Percentiles rank a stretch among this genome's conserved stretches.
Evolutionary conservation across 2,113 vertebrate genomes (phyloP).

Genomic region (Cygnus buccinator): DNA sequence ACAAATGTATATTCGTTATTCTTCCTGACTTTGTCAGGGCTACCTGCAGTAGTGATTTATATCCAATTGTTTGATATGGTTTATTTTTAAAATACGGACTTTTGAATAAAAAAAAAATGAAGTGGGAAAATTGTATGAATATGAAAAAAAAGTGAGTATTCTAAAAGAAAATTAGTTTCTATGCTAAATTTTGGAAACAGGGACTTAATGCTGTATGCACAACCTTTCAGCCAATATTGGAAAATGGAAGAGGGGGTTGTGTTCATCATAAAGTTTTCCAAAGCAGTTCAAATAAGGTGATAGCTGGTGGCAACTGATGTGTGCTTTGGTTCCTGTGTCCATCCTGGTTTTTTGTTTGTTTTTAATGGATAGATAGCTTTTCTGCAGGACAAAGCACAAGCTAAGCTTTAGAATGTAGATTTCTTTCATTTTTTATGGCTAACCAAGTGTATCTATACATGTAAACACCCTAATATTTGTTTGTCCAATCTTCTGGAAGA

Average conservation of each 20-base stretch:
- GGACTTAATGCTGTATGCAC: neutral
- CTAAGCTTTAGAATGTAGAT: neutral
- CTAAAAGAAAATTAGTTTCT: neutral
- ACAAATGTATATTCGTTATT: neutral
- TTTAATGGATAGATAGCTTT: neutral
- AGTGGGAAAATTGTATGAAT: neutral
- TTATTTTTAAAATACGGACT: neutral
- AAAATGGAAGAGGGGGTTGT: neutral
- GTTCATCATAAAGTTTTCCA: neutral
- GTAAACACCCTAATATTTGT: neutral
- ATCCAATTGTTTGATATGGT: neutral
- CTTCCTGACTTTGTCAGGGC: neutral
- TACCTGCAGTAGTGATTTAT: neutral
- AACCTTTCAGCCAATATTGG: neutral
- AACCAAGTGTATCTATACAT: neutral
- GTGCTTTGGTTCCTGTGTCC: neutral
- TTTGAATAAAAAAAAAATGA: neutral
- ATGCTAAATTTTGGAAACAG: neutral
- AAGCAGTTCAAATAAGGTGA: neutral
- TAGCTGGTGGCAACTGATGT: neutral
- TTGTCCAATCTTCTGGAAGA: neutral
- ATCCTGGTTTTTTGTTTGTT: neutral
- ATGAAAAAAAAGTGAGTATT: neutral
- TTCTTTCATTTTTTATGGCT: neutral
- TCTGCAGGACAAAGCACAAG: neutral